These are phyloP conservation scores for Pammene aurita DNA, from an alignment of 2,888 invertebrate species.

Conservation along the genomic window DNA sequence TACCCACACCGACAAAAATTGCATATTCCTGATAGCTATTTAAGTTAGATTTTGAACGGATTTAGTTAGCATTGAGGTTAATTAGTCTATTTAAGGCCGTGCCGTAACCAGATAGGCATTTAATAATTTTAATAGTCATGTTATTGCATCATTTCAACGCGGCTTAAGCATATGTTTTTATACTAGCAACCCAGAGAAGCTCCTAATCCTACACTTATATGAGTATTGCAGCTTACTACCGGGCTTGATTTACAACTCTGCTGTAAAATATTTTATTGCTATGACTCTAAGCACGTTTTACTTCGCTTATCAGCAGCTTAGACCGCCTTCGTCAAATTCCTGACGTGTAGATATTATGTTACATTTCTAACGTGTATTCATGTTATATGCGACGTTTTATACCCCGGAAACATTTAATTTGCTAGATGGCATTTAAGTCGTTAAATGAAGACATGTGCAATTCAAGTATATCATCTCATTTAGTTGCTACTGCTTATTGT, in stretches of 20 bases:
- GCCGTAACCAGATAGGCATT: background rate
- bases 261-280: slow-evolving; percentile 41
- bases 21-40: background rate
- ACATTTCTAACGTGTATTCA: background rate
- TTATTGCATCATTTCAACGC: slow-evolving; percentile 13
- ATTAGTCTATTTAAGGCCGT: background rate
- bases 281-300: slow-evolving; percentile 37
- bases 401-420: background rate
- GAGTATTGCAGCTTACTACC: slow-evolving; percentile 32
- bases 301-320: slow-evolving; percentile 27
- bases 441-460: background rate
- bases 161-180: slow-evolving; percentile 5
- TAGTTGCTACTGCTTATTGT: too few species aligned
- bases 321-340: slow-evolving; percentile 24
- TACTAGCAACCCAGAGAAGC: slow-evolving; percentile 13
- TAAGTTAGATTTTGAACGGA: background rate
- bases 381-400: slow-evolving; percentile 1
- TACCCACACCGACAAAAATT: background rate
- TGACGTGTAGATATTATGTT: slow-evolving; percentile 19
- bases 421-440: background rate
- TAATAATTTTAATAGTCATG: background rate
- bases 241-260: slow-evolving; percentile 37
- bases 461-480: background rate
- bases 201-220: slow-evolving; percentile 36
- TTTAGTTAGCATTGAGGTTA: slow-evolving; percentile 6